Evolutionary conservation across 53 echinoderm and acorn worm genomes (phyloP), one percentile per base, ranked within the genome.

Genomic region (Paracentrotus lividus): DNA sequence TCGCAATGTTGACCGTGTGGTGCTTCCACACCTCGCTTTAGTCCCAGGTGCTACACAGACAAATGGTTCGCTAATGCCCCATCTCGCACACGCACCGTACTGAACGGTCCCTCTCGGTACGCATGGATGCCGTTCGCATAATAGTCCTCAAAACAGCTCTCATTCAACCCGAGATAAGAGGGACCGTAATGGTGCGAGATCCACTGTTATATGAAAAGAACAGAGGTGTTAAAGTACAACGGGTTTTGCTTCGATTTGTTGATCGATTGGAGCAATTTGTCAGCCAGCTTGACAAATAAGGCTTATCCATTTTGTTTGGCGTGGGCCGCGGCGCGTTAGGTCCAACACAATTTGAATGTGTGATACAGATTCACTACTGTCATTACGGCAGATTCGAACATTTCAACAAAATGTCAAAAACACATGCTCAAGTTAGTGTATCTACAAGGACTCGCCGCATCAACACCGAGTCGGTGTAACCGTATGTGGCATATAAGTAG

Each of bases 201-300:
- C 36, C 43, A 78, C 38, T 55, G 92, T 78, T 77, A 77, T 68
- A 49, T 55, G 92, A 77, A 92, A 53, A 56, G 92, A 78, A 78
- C 55, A 44, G 81, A 92, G 92, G 92, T 92, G 92, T 92, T 77
- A 55, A 77, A 92, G 77, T 92, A 92, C 55, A 92, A 92, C 92
- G 92, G 92, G 81, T 33, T 60, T 52, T 78, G 56, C 81, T 92
- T 92, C 92, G 92, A 92, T 92, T 92, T 92, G 81, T 78, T 92
- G 92, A 92, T 92, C 92, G 92, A 92, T 92, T 92, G 92, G 92
- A 38, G 40, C 81, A 92, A 92, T 92, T 92, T 92, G 92, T 92
- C 92, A 92, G 58, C 77, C 58, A 3, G 81, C 38, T 59, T 92
- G 92, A 92, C 92, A 92, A 92, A 92, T 56, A 78, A 10, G 92